Base-by-base conservation (phyloP, 2,888 invertebrate genomes). In the Cosmorhoe ocellata region DNA sequence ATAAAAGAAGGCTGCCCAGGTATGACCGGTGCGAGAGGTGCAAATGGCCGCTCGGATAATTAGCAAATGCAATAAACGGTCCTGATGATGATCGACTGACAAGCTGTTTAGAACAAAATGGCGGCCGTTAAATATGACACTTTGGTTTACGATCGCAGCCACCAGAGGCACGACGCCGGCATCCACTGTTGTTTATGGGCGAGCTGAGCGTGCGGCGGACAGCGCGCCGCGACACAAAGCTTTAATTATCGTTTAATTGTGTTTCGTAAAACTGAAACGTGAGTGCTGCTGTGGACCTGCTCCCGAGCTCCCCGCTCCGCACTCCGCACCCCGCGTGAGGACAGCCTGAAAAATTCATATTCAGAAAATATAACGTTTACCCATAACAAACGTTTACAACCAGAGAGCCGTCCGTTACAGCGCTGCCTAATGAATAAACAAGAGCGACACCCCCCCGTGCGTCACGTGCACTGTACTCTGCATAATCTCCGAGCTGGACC, bases 191-290 rank as follows among this genome's bases (percentile, higher is more conserved):
- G 33, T 47, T 52, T 52, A 52, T 32, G 43, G 34, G 13, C 8
- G 12, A 14, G 22, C 37, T 27, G 26, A 44, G 24, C 32, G 32
- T 13, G 44, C 37, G 32, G 40, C 47, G 31, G 48, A 40, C 39
- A 39, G 34, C 46, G 46, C 46, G 38, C 47, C 53, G n/a, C n/a
- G n/a, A 53, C 48, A 44, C 36, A 48, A 41, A 53, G 13, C 37
- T 41, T 32, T 53, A 44, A 53, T 53, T 48, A 53, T 24, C 22
- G 9, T 44, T 53, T 48, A 40, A 44, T n/a, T n/a, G n/a, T 48
- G 44, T 44, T 40, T 37, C 44, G 41, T 53, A 37, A 44, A 48
- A 44, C n/a, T n/a, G n/a, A n/a, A n/a, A n/a, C n/a, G n/a, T n/a
- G n/a, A n/a, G n/a, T n/a, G n/a, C n/a, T n/a, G n/a, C n/a, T n/a